phyloP scores from a whole-genome alignment of 1,140 invertebrate species.

The Drosophila serrata region DNA sequence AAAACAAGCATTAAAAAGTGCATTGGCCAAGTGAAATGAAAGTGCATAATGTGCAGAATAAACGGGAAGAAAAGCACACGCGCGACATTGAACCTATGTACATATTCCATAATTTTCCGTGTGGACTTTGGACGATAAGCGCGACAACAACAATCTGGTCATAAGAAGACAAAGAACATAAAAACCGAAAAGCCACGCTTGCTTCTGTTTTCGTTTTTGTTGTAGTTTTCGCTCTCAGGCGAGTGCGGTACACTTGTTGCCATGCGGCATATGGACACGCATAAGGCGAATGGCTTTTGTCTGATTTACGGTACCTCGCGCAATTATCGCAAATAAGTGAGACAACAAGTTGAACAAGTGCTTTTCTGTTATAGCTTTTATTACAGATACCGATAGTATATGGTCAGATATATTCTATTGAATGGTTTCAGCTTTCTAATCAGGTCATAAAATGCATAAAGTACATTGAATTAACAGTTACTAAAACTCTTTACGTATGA shows the following conservation, averaged over 20 bases:
- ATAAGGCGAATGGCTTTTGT: constrained; percentile 19
- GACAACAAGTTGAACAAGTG: constrained; percentile 27
- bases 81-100: constrained; percentile 19
- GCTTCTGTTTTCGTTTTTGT: constrained; percentile 29
- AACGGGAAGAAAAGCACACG: constrained; percentile 34
- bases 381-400: constrained; percentile 14
- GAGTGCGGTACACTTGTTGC: constrained; percentile 70
- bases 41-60: constrained; percentile 17
- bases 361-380: neutral
- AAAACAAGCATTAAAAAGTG: constrained; percentile 31
- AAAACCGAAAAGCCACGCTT: constrained; percentile 69
- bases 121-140: constrained; percentile 81
- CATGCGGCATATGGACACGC: constrained; percentile 58
- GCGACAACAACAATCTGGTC: constrained; percentile 48
- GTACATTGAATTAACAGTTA: neutral
- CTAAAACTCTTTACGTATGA: neutral
- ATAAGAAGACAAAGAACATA: constrained; percentile 70
- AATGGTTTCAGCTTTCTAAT: constrained; percentile 9
- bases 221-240: constrained; percentile 24
- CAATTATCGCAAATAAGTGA: constrained; percentile 10
- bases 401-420: neutral
- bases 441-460: constrained; percentile 7
- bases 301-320: constrained; percentile 2
- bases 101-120: constrained; percentile 56
- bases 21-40: constrained; percentile 22